Percentiles rank a stretch among this genome's conserved stretches.
Evolutionary conservation across 2,113 vertebrate genomes (phyloP).

Genomic region (Candoia aspera): DNA sequence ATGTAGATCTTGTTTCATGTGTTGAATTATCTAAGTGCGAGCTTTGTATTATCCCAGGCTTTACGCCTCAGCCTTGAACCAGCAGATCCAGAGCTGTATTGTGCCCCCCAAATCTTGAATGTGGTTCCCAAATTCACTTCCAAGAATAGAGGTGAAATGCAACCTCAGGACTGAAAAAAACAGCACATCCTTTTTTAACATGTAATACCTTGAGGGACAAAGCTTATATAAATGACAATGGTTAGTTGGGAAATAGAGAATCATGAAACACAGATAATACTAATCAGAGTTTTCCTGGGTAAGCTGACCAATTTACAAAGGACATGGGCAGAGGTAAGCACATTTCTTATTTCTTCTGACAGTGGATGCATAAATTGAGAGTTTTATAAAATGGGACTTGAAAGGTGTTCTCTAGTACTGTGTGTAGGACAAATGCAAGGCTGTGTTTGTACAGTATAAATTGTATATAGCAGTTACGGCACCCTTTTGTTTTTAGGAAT

Average conservation of each 20-base stretch:
- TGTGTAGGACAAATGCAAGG: background rate
- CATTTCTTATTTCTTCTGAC: background rate
- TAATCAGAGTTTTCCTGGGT: background rate
- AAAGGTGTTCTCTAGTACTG: background rate
- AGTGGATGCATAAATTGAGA: background rate
- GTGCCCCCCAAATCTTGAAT: background rate
- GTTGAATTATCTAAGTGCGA: background rate
- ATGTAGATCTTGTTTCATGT: background rate
- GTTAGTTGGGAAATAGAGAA: background rate
- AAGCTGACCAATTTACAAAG: background rate
- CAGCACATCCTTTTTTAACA: background rate
- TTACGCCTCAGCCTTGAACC: background rate
- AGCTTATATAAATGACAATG: background rate
- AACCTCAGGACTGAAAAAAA: background rate
- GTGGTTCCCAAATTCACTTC: background rate
- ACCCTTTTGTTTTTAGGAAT: constrained; percentile 75
- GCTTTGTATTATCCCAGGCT: background rate
- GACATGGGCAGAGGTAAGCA: background rate
- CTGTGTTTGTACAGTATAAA: background rate
- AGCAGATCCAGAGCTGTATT: background rate
- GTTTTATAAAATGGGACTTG: background rate
- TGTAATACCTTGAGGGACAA: background rate
- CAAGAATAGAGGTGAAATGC: background rate
- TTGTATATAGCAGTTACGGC: background rate
- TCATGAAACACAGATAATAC: background rate